A percentile compares a stretch with the other conserved stretches of the same genome.
These are phyloP conservation scores for Sciurus vulgaris DNA, from an alignment of 2,797 vertebrate genomes.

Conservation along the genomic window DNA sequence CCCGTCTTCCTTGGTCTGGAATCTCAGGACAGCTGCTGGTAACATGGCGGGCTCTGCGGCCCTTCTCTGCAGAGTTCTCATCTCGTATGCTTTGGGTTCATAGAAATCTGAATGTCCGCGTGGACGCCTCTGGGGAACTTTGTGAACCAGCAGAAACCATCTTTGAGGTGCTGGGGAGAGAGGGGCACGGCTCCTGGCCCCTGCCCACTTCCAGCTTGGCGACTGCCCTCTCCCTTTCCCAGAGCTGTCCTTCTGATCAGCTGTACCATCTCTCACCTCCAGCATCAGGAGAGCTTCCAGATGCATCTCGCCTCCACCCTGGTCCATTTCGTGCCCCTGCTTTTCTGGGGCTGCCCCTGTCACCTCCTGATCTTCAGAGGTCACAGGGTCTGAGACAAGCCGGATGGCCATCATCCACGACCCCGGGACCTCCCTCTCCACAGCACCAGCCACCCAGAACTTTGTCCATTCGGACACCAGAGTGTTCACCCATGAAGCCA, in stretches of 20 bases:
- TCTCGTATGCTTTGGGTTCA: neutral
- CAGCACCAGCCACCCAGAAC: neutral
- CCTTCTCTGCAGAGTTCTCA: neutral
- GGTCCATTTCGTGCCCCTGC: neutral
- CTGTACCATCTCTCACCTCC: neutral
- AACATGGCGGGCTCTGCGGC: neutral
- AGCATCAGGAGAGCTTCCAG: neutral
- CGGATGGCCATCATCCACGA: neutral
- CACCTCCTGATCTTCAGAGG: neutral
- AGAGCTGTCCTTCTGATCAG: rapidly evolving
- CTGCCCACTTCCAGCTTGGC: neutral
- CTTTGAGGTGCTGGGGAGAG: neutral
- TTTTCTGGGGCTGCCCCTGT: neutral
- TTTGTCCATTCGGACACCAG: too few relatives aligned
- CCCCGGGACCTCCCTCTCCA: neutral
- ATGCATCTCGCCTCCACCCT: neutral
- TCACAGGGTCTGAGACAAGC: neutral
- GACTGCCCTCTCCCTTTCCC: neutral
- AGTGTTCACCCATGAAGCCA: neutral
- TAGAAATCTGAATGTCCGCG: neutral
- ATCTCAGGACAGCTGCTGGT: neutral
- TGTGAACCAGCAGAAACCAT: neutral
- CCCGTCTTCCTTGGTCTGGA: neutral
- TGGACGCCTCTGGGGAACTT: neutral
- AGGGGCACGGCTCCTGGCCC: rapidly evolving